Evolutionary conservation across 2,797 vertebrate species (phyloP), one percentile per base, ranked within the genome.

Genomic region (Sebastes trivittatus): DNA sequence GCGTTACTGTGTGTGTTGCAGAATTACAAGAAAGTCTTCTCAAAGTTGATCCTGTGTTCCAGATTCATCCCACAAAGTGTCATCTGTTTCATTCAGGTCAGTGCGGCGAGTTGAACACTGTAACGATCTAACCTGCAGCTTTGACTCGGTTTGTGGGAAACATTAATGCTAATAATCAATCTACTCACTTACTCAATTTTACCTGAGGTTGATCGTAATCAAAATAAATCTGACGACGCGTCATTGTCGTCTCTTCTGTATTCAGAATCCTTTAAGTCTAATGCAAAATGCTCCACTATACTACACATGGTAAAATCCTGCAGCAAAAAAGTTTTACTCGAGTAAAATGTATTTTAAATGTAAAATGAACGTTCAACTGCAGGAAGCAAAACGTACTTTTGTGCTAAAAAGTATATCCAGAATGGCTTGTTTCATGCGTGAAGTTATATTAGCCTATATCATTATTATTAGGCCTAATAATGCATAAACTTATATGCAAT

Each of bases 61-160:
- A 80, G 16, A 67, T 59, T 22, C 66, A 30, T 70, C 73, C 23
- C 29, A 36, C 75, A 85, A 52, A 42, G 75, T 71, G 75, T 16
- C 56, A 65, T 73, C 68, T 20, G 49, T 20, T 27, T 22, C 55
- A 23, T 6, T 22, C 80, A 91, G 89, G 84, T 91, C 70, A 85
- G 88, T 85, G 69, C 30, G 5, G 5, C 6, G 23, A 62, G 55
- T 71, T 81, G 23, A 25, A 46, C 36, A 49, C n/a, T 13, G 18
- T 55, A 14, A 18, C 22, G 9, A 27, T 73, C 22, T 70, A 9
- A 36, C 25, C 14, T 13, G 27, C 10, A 38, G 10, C 7, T 59
- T 32, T 30, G 22, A 3, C 13, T 29, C 7, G 11, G n/a, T 65
- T 27, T 38, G n/a, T n/a, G 4, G 25, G 10, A 22, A 22, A 34